Evolutionary conservation across 2,888 invertebrate genomes (phyloP).

Genomic region (Lottia gigantea): DNA sequence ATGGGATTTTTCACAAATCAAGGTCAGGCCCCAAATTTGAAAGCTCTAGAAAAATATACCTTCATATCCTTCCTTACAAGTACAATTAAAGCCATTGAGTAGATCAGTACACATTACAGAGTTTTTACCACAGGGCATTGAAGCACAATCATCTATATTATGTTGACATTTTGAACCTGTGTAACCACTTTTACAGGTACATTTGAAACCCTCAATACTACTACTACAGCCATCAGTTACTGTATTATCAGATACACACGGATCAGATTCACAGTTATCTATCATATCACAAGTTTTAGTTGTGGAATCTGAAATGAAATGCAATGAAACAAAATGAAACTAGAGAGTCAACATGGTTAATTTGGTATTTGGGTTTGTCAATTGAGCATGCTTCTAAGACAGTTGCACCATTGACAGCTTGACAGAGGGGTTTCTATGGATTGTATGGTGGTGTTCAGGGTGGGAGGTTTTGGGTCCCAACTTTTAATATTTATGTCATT

Average conservation of each 20-base stretch:
- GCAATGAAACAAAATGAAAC: no score
- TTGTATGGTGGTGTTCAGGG: no score
- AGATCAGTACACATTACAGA: slow-evolving; percentile 14
- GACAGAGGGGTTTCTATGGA: no score
- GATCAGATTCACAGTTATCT: slow-evolving; percentile 34
- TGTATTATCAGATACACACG: slow-evolving; percentile 26
- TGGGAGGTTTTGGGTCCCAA: no score
- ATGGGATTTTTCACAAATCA: no score
- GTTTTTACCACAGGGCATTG: slow-evolving; percentile 20
- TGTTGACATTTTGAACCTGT: slow-evolving; percentile 50
- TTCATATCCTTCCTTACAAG: slow-evolving; percentile 45
- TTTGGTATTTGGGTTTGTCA: no score
- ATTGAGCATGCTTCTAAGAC: no score
- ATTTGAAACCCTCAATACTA: slow-evolving; percentile 29
- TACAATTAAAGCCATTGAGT: slow-evolving; percentile 39
- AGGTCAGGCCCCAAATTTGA: no score
- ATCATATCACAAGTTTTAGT: slow-evolving; percentile 29
- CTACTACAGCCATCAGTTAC: slow-evolving; percentile 30
- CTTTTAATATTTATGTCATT: no score
- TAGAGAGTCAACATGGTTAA: no score
- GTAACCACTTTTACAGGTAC: slow-evolving; percentile 43
- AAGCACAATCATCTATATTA: slow-evolving; percentile 70
- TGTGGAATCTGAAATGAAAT: slow-evolving; percentile 35
- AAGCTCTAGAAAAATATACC: no score
- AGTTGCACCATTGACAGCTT: no score